Evolutionary conservation across 1,140 invertebrate species (phyloP).

Genomic region (Matsumurasca onukii): DNA sequence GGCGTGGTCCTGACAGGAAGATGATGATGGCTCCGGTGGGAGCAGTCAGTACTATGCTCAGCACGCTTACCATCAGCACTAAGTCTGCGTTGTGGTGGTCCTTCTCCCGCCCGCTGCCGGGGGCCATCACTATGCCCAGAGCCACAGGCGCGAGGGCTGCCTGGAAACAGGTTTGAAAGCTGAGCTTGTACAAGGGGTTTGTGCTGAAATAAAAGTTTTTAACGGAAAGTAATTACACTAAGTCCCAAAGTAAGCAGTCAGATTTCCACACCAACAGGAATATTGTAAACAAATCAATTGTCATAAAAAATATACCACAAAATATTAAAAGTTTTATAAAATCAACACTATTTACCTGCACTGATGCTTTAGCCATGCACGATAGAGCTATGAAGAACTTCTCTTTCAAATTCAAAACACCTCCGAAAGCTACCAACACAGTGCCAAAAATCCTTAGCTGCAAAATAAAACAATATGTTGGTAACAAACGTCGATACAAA

Average conservation of each 20-base stretch:
- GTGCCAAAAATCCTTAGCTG: too few species aligned
- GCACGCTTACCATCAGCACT: slow-evolving; percentile 71
- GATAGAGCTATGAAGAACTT: slow-evolving; percentile 85
- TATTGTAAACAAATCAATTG: too few species aligned
- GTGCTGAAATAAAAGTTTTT: too few species aligned
- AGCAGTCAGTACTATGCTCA: slow-evolving; percentile 89
- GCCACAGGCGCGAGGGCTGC: slow-evolving; percentile 79
- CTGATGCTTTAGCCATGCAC: slow-evolving; percentile 94
- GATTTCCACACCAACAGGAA: too few species aligned
- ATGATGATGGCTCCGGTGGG: slow-evolving; percentile 90
- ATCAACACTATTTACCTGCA: slow-evolving; percentile 64
- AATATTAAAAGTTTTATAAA: too few species aligned
- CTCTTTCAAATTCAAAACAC: slow-evolving; percentile 82
- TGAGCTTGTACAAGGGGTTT: too few species aligned
- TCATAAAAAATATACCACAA: too few species aligned
- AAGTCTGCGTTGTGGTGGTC: slow-evolving; percentile 59
- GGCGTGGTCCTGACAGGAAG: slow-evolving; percentile 73
- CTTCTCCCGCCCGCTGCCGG: slow-evolving; percentile 44
- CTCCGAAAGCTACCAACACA: slow-evolving; percentile 63
- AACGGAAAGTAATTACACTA: too few species aligned
- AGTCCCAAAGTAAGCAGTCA: too few species aligned
- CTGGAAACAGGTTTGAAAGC: too few species aligned
- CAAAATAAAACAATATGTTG: too few species aligned
- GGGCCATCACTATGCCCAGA: slow-evolving; percentile 61
- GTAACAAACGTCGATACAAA: too few species aligned